Evolutionary conservation across 2,113 vertebrate species (phyloP).

Genomic region (Seriola quinqueradiata): DNA sequence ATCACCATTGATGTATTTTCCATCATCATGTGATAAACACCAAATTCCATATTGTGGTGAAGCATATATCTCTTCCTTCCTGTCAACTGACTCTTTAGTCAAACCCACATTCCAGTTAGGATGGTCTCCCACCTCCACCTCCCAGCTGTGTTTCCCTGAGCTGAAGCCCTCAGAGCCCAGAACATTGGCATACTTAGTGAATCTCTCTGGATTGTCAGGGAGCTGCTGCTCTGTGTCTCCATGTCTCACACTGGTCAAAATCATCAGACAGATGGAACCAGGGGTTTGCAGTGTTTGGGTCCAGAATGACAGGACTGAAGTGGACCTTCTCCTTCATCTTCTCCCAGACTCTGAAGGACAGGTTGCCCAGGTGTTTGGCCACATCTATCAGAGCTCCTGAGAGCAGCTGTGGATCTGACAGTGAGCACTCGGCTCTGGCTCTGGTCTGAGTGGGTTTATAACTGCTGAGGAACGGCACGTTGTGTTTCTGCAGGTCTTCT

Average conservation of each 20-base stretch:
- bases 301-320: constrained; percentile 50
- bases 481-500: constrained; percentile 55
- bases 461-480: constrained; percentile 45
- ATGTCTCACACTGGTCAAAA: constrained; percentile 25
- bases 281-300: constrained; percentile 12
- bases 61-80: not conserved
- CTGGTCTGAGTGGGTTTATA: constrained; percentile 53
- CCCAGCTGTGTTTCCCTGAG: constrained; percentile 51
- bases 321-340: constrained; percentile 34
- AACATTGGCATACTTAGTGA: not conserved
- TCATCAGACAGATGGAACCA: constrained; percentile 36
- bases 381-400: not conserved
- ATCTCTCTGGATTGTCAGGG: constrained; percentile 60
- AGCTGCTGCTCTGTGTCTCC: constrained; percentile 22
- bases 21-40: fast-evolving
- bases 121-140: constrained; percentile 58
- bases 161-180: constrained; percentile 31
- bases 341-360: constrained; percentile 36
- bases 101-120: constrained; percentile 42
- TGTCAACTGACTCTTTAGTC: constrained; percentile 49
- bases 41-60: constrained; percentile 28
- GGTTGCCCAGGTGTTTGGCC: constrained; percentile 26
- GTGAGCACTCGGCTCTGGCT: constrained; percentile 41
- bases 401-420: constrained; percentile 50
- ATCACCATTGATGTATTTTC: not conserved